These are phyloP conservation scores for Erebia palarica DNA, from an alignment of 2,888 invertebrate species.

Conservation along the genomic window DNA sequence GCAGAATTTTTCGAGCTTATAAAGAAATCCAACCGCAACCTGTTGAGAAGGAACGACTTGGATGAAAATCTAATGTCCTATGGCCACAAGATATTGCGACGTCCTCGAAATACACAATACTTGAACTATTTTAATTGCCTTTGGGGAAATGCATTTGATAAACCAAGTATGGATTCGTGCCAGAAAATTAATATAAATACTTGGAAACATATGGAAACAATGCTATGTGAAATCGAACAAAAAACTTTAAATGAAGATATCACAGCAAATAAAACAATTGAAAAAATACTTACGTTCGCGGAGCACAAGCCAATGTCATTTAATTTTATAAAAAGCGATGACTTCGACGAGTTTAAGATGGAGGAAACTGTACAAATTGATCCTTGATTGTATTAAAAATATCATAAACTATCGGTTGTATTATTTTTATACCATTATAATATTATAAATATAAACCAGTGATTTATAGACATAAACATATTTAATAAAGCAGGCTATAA, in stretches of 20 bases:
- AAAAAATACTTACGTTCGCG: slow-evolving; percentile 12
- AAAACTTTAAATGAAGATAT: slow-evolving; percentile 13
- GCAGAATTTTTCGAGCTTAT: slow-evolving; percentile 42
- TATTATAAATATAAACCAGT: too few species aligned
- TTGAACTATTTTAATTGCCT: slow-evolving; percentile 31
- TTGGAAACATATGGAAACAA: slow-evolving; percentile 13
- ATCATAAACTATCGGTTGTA: neutral
- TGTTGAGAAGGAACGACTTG: slow-evolving; percentile 10
- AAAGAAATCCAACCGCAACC: slow-evolving; percentile 27
- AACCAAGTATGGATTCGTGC: neutral
- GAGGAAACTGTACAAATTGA: slow-evolving; percentile 5
- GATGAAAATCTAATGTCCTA: slow-evolving; percentile 29
- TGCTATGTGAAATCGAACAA: slow-evolving; percentile 14
- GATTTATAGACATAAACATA: too few species aligned
- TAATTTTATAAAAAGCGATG: neutral
- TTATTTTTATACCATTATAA: neutral
- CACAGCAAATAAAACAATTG: slow-evolving; percentile 6
- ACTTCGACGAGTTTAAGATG: slow-evolving; percentile 18
- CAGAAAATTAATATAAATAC: neutral
- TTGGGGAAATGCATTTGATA: neutral
- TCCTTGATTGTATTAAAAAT: neutral
- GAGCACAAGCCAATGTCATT: slow-evolving; percentile 3
- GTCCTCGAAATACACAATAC: slow-evolving; percentile 22
- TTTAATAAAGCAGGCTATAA: too few species aligned
- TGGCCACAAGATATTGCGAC: slow-evolving; percentile 37